Conservation (phyloP, 2,888 invertebrate species). For the Punctoribates punctum region DNA sequence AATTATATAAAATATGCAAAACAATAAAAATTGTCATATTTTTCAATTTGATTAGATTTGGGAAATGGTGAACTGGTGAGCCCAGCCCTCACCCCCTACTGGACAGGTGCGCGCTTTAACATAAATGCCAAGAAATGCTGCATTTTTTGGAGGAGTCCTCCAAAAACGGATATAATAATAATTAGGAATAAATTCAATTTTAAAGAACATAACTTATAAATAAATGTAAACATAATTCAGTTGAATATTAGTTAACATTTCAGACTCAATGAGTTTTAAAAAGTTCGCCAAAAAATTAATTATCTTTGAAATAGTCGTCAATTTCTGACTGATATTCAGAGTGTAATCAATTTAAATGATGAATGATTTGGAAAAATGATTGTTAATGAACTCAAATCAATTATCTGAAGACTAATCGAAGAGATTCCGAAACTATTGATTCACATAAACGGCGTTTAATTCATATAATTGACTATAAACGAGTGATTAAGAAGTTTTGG, state of each 20-base stretch:
- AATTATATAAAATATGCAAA: constrained; percentile 23
- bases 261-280: neutral
- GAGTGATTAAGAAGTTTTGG: neutral
- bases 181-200: neutral
- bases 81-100: constrained; percentile 19
- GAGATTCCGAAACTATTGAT: neutral
- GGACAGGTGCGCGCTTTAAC: neutral
- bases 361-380: neutral
- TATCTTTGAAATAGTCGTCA: neutral
- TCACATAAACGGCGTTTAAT: neutral
- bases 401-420: neutral
- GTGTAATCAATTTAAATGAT: neutral
- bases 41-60: neutral
- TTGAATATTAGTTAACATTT: neutral
- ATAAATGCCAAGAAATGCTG: neutral
- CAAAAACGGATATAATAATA: constrained; percentile 27
- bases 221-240: neutral
- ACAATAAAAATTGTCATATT: constrained; percentile 23
- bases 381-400: neutral
- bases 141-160: neutral
- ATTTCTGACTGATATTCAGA: neutral
- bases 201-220: constrained; percentile 12
- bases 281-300: neutral
- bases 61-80: too few relatives aligned
- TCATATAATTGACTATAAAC: neutral